Evolutionary conservation across 2,888 invertebrate genomes (phyloP).

Genomic region (Linnaemya vulpina): DNA sequence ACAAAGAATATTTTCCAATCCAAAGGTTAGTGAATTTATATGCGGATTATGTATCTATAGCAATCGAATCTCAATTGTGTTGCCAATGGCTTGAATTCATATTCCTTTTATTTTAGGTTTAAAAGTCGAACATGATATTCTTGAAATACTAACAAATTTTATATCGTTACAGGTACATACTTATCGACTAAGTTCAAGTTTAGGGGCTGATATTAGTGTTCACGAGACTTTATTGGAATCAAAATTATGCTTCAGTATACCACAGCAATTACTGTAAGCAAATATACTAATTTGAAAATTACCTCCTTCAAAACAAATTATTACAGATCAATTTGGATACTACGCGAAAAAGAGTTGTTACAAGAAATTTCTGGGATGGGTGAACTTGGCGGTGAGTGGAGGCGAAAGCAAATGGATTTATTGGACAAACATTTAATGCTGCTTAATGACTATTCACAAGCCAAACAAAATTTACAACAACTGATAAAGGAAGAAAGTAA

Average conservation of each 20-base stretch:
- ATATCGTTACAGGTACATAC: constrained; percentile 85
- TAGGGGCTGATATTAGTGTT: constrained; percentile 95
- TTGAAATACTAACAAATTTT: constrained; percentile 1
- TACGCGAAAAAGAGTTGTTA: constrained; percentile 93
- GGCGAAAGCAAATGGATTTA: constrained; percentile 90
- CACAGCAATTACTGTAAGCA: constrained; percentile 93
- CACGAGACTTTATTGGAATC: constrained; percentile 97
- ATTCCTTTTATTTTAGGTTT: no score
- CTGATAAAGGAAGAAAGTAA: constrained; percentile 78
- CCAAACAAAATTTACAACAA: constrained; percentile 89
- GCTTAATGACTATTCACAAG: constrained; percentile 93
- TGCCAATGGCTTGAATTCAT: neutral
- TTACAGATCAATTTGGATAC: constrained; percentile 92
- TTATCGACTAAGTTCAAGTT: constrained; percentile 94
- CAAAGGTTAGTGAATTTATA: constrained; percentile 79
- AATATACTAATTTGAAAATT: neutral
- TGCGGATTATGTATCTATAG: neutral
- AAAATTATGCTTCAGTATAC: constrained; percentile 91
- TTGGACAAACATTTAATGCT: constrained; percentile 92
- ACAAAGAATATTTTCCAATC: constrained; percentile 89
- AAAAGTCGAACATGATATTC: no score
- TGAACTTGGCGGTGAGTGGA: constrained; percentile 92
- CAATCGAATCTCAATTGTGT: neutral
- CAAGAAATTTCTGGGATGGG: constrained; percentile 95
- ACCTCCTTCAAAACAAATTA: neutral